phyloP scores from a whole-genome alignment of 2,113 vertebrate genomes.

The Ctenodactylus gundi region DNA sequence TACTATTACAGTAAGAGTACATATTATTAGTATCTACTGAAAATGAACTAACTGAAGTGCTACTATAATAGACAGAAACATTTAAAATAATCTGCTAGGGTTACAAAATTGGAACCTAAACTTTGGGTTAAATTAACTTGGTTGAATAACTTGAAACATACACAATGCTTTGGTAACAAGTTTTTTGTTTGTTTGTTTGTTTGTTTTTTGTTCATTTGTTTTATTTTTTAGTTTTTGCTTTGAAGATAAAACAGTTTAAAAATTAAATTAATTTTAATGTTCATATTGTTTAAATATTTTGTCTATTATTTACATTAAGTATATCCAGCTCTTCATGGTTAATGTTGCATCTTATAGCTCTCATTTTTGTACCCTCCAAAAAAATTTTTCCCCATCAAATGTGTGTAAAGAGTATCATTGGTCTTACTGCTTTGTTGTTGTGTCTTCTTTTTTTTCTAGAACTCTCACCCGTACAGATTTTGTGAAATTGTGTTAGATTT shows the following conservation, averaged over 20 bases:
- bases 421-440: neutral
- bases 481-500: conserved; percentile 36
- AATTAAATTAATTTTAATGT: neutral
- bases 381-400: neutral
- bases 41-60: neutral
- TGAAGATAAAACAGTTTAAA: conserved; percentile 19
- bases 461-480: neutral
- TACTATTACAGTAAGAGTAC: neutral
- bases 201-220: no score
- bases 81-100: neutral
- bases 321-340: neutral
- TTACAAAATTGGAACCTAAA: neutral
- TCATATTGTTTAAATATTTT: conserved; percentile 17
- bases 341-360: neutral
- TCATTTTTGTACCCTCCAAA: neutral
- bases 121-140: neutral
- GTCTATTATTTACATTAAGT: neutral
- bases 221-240: no score
- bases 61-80: neutral
- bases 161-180: neutral
- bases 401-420: neutral
- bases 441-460: neutral
- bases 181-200: no score
- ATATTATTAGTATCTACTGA: neutral
- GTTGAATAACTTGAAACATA: neutral